Evolutionary conservation across 2,888 invertebrate species (phyloP).

Genomic region (Tinea semifulvella): DNA sequence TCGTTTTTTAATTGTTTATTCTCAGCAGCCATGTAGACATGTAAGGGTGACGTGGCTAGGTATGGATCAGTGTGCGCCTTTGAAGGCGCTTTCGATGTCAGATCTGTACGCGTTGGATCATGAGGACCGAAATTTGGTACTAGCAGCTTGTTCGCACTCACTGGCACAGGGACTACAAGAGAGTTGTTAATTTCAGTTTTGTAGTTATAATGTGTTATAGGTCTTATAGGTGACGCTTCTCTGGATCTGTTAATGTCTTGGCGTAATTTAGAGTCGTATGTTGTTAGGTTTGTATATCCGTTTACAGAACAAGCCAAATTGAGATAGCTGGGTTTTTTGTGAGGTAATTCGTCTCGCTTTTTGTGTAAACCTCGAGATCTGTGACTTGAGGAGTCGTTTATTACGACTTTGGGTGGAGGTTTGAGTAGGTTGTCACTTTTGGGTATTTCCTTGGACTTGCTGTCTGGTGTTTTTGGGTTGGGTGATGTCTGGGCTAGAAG

Average conservation of each 20-base stretch:
- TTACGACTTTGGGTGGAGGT: constrained; percentile 49
- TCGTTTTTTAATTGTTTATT: constrained; percentile 61
- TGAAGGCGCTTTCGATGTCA: constrained; percentile 58
- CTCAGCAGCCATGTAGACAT: constrained; percentile 58
- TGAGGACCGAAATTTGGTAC: constrained; percentile 62
- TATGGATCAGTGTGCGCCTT: constrained; percentile 62
- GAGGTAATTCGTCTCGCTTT: constrained; percentile 47
- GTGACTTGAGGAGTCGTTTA: constrained; percentile 41
- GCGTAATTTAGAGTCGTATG: constrained; percentile 83
- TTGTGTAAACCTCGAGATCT: constrained; percentile 47
- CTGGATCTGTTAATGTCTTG: constrained; percentile 78
- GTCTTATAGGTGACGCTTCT: constrained; percentile 76
- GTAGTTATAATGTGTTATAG: constrained; percentile 61
- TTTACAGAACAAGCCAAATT: constrained; percentile 90
- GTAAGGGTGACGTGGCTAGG: constrained; percentile 45
- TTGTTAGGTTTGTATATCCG: constrained; percentile 87
- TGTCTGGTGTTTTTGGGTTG: constrained; percentile 31
- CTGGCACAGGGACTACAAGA: constrained; percentile 53
- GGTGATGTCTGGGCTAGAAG: constrained; percentile 23
- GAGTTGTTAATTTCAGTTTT: constrained; percentile 47
- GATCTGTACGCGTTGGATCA: constrained; percentile 49
- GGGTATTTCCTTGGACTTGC: constrained; percentile 18
- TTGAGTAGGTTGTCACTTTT: constrained; percentile 41
- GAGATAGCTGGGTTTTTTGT: constrained; percentile 86
- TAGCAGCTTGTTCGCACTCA: constrained; percentile 62